These are phyloP conservation scores for Amaurobius ferox DNA, from an alignment of 2,888 invertebrate species.

Conservation along the genomic window DNA sequence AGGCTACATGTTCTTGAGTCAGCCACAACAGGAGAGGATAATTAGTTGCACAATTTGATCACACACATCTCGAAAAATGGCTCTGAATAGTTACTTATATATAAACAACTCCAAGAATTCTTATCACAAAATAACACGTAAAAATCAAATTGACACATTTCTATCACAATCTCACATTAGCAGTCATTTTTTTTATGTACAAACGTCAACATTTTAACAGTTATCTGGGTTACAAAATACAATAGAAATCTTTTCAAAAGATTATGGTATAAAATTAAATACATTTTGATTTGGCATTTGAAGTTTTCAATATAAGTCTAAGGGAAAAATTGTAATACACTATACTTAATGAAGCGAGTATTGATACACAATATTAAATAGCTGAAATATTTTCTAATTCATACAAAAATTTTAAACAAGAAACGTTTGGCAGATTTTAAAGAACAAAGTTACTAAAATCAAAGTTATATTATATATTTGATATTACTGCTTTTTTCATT, in stretches of 20 bases:
- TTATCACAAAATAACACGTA: neutral
- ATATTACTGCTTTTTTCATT: too few species aligned
- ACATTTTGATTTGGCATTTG: neutral
- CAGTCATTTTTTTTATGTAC: neutral
- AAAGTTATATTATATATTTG: too few species aligned
- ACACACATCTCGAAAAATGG: neutral
- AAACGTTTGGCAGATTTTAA: too few species aligned
- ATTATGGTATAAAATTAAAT: neutral
- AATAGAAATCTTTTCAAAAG: neutral
- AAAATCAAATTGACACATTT: neutral
- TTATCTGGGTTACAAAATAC: neutral
- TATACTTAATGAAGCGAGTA: too few species aligned
- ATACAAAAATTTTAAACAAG: too few species aligned
- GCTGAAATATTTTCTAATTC: too few species aligned
- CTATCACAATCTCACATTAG: neutral
- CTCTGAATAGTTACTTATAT: neutral
- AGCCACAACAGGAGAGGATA: neutral
- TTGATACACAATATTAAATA: too few species aligned
- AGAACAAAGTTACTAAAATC: too few species aligned
- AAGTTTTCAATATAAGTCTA: too few species aligned
- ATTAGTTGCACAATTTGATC: slow-evolving; percentile 6
- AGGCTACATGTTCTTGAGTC: neutral
- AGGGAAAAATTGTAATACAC: too few species aligned
- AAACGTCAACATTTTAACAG: neutral
- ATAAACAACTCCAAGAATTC: neutral